phyloP scores from a whole-genome alignment of 1,140 invertebrate species.

The Neoseiulus cucumeris region DNA sequence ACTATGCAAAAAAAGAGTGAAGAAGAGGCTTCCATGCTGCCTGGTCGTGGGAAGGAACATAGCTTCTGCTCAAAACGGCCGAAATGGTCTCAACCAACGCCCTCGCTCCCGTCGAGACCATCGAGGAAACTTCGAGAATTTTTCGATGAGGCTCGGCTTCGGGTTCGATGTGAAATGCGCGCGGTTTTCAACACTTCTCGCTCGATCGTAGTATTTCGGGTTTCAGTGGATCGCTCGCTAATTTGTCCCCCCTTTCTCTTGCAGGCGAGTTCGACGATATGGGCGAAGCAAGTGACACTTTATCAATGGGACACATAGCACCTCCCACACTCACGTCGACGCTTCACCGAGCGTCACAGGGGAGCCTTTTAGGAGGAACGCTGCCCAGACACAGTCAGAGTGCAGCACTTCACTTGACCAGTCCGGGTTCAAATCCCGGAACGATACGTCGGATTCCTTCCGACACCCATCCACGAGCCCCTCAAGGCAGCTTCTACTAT shows the following conservation, averaged over 20 bases:
- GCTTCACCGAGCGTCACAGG: slow-evolving; percentile 8
- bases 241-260: background rate
- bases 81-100: too few species aligned
- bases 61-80: too few species aligned
- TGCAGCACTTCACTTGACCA: background rate
- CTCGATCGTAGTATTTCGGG: too few species aligned
- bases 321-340: slow-evolving; percentile 1
- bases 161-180: too few species aligned
- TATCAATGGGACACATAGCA: slow-evolving; percentile 4
- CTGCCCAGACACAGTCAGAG: background rate
- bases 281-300: background rate
- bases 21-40: too few species aligned
- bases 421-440: background rate
- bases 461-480: slow-evolving; percentile 8
- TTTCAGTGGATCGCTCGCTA: too few species aligned
- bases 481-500: slow-evolving; percentile 11
- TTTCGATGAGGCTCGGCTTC: too few species aligned
- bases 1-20: too few species aligned
- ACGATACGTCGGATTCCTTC: background rate
- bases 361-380: background rate
- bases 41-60: too few species aligned
- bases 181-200: too few species aligned
- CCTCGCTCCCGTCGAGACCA: too few species aligned
- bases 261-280: slow-evolving; percentile 4
- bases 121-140: too few species aligned